These are phyloP conservation scores for Heliconius ethilla DNA, from an alignment of 2,888 invertebrate species.

Conservation along the genomic window DNA sequence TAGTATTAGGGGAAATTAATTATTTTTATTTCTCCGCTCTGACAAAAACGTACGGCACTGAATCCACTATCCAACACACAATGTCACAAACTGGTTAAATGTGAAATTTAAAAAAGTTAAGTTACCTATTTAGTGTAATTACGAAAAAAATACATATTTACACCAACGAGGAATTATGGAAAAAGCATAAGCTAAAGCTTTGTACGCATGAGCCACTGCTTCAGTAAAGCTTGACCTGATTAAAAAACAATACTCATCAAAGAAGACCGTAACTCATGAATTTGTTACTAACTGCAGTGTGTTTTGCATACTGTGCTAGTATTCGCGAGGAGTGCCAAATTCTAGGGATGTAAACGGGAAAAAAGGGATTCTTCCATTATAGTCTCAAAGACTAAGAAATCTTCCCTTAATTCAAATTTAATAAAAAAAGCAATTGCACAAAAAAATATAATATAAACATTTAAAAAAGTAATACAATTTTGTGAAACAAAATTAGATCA, in stretches of 20 bases:
- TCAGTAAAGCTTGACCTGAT: background rate
- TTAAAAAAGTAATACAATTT: constrained; percentile 22
- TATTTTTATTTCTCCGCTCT: no score
- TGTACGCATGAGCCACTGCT: background rate
- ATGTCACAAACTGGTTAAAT: no score
- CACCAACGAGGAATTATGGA: background rate
- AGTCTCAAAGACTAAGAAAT: no score
- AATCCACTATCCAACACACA: no score
- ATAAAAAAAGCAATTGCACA: background rate
- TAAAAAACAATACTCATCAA: constrained; percentile 1
- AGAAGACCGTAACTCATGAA: background rate
- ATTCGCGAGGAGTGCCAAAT: background rate
- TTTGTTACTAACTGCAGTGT: background rate
- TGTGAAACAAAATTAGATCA: constrained; percentile 31
- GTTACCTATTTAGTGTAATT: background rate
- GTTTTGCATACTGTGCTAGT: background rate
- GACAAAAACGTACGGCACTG: no score
- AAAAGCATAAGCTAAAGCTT: background rate
- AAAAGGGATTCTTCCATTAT: no score
- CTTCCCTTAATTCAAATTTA: no score
- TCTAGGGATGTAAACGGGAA: background rate
- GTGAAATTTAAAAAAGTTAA: no score
- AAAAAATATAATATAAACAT: background rate
- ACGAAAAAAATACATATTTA: background rate
- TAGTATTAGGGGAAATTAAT: no score